Evolutionary conservation across 1,140 invertebrate species (phyloP), one percentile per base, ranked within the genome.

Genomic region (Coelopa frigida): DNA sequence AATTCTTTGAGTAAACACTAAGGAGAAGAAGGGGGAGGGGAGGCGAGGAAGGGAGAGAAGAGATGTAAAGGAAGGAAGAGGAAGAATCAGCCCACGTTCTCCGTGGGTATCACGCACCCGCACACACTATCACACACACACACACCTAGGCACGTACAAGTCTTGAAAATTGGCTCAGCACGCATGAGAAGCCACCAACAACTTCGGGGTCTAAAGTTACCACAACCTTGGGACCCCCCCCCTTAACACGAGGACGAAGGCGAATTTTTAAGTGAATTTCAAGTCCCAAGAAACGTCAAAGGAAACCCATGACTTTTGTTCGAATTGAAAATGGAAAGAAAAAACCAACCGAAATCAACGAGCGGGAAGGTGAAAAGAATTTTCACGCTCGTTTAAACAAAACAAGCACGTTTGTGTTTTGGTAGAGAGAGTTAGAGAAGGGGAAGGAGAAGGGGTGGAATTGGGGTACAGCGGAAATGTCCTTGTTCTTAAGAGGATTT

Each of bases 341-440:
- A 33, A 33, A 17, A 6, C n/a, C 6, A 11, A 17, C 5, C n/a
- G n/a, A n/a, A n/a, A n/a, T 20, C 24, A 42, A 32, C 11, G 23
- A 20, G 11, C 20, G 42, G 17, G 10, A 33, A 44, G 42, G 42
- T 44, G 42, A 32, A 22, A 44, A 35, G 31, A 22, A 44, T 44
- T 44, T 44, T 44, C 35, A 18, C 31, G 31, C 27, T 44, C 31
- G 24, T 22, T 44, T 44, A 29, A 33, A 44, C 42, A 44, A 44
- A 33, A 35, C 42, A 44, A 44, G 35, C 42, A 44, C 42, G 42
- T 44, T n/a, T n/a, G n/a, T n/a, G n/a, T n/a, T n/a, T n/a, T n/a
- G n/a, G n/a, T n/a, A n/a, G n/a, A n/a, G n/a, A n/a, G n/a, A n/a
- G n/a, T n/a, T n/a, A n/a, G n/a, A n/a, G n/a, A n/a, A n/a, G n/a